Percentiles rank a stretch among this genome's conserved stretches.
Conservation (phyloP, 2,797 vertebrate genomes). For the Amblyraja radiata region DNA sequence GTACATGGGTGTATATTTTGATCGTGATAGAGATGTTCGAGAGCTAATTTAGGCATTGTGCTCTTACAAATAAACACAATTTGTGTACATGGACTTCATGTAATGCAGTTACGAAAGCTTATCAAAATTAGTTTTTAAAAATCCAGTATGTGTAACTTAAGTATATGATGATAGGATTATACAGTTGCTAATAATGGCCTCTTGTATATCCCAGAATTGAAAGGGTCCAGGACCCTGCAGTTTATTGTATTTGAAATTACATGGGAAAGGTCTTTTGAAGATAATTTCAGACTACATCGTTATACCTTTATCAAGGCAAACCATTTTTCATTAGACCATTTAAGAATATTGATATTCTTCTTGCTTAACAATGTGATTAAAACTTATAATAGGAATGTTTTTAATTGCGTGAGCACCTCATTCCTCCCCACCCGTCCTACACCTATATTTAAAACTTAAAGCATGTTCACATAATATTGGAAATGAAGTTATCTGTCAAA, state of each 20-base stretch:
- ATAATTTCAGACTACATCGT: neutral
- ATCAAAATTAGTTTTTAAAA: neutral
- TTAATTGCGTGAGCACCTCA: too few relatives aligned
- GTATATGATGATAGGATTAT: too few relatives aligned
- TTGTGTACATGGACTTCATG: neutral
- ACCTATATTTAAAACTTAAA: neutral
- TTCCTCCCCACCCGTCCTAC: too few relatives aligned
- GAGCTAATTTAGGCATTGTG: neutral
- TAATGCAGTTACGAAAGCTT: neutral
- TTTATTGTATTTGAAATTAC: too few relatives aligned
- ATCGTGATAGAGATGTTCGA: neutral
- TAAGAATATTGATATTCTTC: too few relatives aligned
- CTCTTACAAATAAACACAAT: neutral
- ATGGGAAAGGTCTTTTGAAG: neutral
- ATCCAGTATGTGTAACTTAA: too few relatives aligned
- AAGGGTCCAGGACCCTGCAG: too few relatives aligned
- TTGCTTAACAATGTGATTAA: too few relatives aligned
- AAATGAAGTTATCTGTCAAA: neutral
- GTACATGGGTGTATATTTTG: neutral
- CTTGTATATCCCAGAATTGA: too few relatives aligned
- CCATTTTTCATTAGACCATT: too few relatives aligned
- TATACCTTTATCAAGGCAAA: neutral
- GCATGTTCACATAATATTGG: neutral
- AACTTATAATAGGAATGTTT: too few relatives aligned
- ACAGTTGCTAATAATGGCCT: too few relatives aligned